Conservation (phyloP, 1,140 invertebrate species). For the Trichomalopsis sarcophagae region DNA sequence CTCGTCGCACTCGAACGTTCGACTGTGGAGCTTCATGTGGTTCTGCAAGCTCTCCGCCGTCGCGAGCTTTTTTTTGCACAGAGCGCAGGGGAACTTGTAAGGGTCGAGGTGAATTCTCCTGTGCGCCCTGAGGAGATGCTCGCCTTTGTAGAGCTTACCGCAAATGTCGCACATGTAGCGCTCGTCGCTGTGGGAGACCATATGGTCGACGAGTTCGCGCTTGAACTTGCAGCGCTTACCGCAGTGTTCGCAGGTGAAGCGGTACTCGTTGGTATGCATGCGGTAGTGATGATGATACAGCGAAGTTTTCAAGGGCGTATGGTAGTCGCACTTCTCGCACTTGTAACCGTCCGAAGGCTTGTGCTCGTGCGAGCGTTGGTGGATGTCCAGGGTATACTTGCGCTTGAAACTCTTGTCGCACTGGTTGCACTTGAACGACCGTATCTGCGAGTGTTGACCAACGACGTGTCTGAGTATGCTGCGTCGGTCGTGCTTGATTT, state of each 20-base stretch:
- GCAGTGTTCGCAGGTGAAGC: conserved; percentile 78
- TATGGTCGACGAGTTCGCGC: conserved; percentile 71
- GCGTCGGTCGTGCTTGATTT: conserved; percentile 53
- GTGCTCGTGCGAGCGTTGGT: neutral
- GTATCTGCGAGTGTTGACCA: conserved; percentile 7
- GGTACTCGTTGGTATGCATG: conserved; percentile 12
- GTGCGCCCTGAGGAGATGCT: conserved; percentile 73
- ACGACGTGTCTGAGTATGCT: conserved; percentile 16
- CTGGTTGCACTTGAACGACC: neutral
- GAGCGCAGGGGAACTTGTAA: conserved; percentile 66
- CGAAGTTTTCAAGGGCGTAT: neutral
- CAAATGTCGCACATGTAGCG: conserved; percentile 81
- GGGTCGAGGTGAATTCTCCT: conserved; percentile 71
- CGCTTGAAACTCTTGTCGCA: conserved; percentile 41
- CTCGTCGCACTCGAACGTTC: conserved; percentile 81
- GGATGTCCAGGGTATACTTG: neutral
- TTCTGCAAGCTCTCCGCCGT: conserved; percentile 72
- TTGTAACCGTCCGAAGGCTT: neutral
- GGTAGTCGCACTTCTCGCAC: conserved; percentile 39
- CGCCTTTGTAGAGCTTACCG: conserved; percentile 75
- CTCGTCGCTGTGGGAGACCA: conserved; percentile 84
- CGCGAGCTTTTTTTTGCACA: conserved; percentile 70
- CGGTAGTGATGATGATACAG: conserved; percentile 12
- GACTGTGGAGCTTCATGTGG: conserved; percentile 72
- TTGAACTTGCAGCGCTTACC: conserved; percentile 76